A percentile compares a stretch with the other conserved stretches of the same genome.
Evolutionary conservation across 2,888 invertebrate species (phyloP).

Genomic region (Phengaris alcon): DNA sequence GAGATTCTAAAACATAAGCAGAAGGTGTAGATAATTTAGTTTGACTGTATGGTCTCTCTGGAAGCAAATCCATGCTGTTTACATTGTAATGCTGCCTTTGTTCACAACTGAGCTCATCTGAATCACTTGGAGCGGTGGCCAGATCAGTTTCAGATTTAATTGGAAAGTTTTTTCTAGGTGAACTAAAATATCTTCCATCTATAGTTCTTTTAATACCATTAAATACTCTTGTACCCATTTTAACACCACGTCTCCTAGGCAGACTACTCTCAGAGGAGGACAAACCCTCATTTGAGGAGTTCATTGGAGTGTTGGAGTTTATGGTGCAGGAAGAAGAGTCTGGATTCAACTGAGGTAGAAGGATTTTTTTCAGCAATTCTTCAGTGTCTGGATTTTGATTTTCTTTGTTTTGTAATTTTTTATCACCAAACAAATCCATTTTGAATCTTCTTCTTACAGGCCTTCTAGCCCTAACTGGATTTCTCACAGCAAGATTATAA

Average conservation of each 20-base stretch:
- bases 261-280: conserved; percentile 75
- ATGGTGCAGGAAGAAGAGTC: conserved; percentile 50
- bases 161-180: conserved; percentile 51
- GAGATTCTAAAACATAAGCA: conserved; percentile 75
- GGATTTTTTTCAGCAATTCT: conserved; percentile 61
- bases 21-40: conserved; percentile 55
- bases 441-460: conserved; percentile 75
- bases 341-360: conserved; percentile 59
- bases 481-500: conserved; percentile 73
- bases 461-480: conserved; percentile 60
- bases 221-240: conserved; percentile 87
- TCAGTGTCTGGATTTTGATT: conserved; percentile 82
- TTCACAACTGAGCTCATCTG: conserved; percentile 68
- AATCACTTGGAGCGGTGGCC: conserved; percentile 68
- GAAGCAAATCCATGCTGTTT: conserved; percentile 72
- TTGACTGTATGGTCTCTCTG: conserved; percentile 67
- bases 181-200: conserved; percentile 51
- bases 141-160: conserved; percentile 63
- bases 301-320: conserved; percentile 52
- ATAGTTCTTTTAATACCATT: conserved; percentile 64
- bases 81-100: conserved; percentile 74
- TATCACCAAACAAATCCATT: conserved; percentile 71
- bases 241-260: conserved; percentile 82
- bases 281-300: conserved; percentile 68
- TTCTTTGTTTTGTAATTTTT: conserved; percentile 83